phyloP scores from a whole-genome alignment of 2,888 invertebrate species.

The Hypena proboscidalis region DNA sequence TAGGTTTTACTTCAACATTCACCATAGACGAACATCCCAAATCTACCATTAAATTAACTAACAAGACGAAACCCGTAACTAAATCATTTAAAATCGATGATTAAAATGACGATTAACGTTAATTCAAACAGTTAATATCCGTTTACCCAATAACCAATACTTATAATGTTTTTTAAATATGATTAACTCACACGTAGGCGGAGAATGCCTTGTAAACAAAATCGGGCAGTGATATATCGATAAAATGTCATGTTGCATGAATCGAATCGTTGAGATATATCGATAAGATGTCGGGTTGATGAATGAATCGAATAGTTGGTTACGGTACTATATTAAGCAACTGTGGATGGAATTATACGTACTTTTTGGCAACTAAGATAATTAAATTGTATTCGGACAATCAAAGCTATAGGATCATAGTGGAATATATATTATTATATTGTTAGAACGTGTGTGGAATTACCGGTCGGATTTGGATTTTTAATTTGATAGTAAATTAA shows the following conservation, averaged over 20 bases:
- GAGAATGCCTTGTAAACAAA: slow-evolving; percentile 11
- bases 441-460: too few relatives aligned
- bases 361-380: too few relatives aligned
- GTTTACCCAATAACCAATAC: slow-evolving; percentile 14
- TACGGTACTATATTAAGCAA: too few relatives aligned
- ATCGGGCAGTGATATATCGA: slow-evolving; percentile 12
- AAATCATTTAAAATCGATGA: slow-evolving; percentile 9
- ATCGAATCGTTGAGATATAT: background rate
- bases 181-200: slow-evolving; percentile 13
- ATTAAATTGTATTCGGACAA: too few relatives aligned
- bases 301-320: too few relatives aligned
- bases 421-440: too few relatives aligned
- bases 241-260: slow-evolving; percentile 7
- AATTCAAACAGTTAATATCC: too few relatives aligned
- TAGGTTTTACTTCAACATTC: background rate
- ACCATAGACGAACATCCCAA: background rate
- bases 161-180: slow-evolving; percentile 4
- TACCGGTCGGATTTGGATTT: too few relatives aligned
- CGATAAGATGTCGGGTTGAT: background rate
- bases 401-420: too few relatives aligned
- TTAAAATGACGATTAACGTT: slow-evolving; percentile 8
- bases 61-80: too few relatives aligned
- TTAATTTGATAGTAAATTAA: too few relatives aligned
- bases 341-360: too few relatives aligned
- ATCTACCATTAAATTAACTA: slow-evolving; percentile 3